Percentiles rank a stretch among this genome's conserved stretches.
phyloP scores from a whole-genome alignment of 2,113 vertebrate species.

The Ariopsis seemanni region DNA sequence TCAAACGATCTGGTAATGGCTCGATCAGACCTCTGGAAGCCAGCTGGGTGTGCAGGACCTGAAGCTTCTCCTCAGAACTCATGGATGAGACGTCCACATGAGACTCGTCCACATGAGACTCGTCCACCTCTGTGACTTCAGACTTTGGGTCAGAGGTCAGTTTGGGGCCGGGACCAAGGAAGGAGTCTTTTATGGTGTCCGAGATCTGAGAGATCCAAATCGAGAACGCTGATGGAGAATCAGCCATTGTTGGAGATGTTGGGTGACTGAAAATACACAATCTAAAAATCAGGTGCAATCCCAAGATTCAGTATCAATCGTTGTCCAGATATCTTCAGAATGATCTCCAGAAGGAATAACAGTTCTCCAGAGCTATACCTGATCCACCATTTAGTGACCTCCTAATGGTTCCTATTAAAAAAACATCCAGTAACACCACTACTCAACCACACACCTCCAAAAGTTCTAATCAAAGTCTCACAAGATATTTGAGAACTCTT shows the following conservation, averaged over 20 bases:
- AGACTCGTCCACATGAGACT: not conserved
- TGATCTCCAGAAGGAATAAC: not conserved
- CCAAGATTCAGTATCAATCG: not conserved
- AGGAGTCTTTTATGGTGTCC: conserved; percentile 70
- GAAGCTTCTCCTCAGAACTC: conserved; percentile 37
- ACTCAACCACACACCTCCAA: not conserved
- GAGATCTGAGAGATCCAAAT: conserved; percentile 80
- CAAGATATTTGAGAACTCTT: not conserved
- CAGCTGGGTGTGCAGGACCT: conserved; percentile 40
- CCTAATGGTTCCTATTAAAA: not conserved
- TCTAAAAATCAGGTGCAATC: not conserved
- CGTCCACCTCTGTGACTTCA: not conserved
- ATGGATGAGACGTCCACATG: conserved; percentile 21
- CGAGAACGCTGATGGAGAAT: conserved; percentile 61
- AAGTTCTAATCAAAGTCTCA: not conserved
- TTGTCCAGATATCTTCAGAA: not conserved
- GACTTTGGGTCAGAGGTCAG: not conserved
- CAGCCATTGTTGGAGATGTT: conserved; percentile 26
- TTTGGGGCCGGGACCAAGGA: conserved; percentile 64
- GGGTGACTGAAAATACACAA: conserved; percentile 47
- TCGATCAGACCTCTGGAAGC: conserved; percentile 41
- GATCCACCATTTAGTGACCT: not conserved
- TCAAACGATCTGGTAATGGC: conserved; percentile 55
- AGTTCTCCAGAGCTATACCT: not conserved
- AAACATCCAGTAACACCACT: not conserved